Evolutionary conservation across 35 echinoderm and acorn worm species (phyloP).

Genomic region (Holothuria glaberrima): DNA sequence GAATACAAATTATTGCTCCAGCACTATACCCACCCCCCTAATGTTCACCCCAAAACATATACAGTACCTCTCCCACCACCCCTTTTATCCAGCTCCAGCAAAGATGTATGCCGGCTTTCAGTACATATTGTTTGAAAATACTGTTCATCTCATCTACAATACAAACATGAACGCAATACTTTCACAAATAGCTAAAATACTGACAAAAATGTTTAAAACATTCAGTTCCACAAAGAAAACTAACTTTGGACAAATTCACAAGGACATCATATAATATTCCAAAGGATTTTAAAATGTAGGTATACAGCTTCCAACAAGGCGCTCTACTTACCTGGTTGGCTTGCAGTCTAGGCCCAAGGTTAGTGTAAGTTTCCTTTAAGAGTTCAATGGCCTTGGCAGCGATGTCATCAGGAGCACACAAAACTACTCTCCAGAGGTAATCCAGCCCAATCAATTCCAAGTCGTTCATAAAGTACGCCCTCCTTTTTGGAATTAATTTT

Average conservation of each 20-base stretch:
- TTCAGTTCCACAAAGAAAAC: neutral
- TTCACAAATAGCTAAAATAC: neutral
- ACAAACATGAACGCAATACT: neutral
- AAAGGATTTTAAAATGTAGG: no score
- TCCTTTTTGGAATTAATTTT: conserved; percentile 88
- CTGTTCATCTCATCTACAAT: no score
- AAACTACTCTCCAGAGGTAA: conserved; percentile 94
- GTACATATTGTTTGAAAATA: no score
- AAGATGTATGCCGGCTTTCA: no score
- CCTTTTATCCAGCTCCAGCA: no score
- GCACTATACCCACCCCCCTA: no score
- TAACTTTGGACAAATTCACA: neutral
- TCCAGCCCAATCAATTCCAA: conserved; percentile 95
- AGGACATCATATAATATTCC: no score
- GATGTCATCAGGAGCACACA: conserved; percentile 89
- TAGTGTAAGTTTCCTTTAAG: conserved; percentile 97
- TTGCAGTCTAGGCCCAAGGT: conserved; percentile 93
- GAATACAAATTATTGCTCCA: no score
- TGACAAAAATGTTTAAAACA: neutral
- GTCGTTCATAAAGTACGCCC: conserved; percentile 96
- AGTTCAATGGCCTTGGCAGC: conserved; percentile 92
- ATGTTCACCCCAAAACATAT: no score
- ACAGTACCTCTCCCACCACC: no score
- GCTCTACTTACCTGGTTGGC: conserved; percentile 74
- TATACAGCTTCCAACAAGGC: neutral